Conservation (phyloP, 2,113 vertebrate genomes). For the Galbula dea region DNA sequence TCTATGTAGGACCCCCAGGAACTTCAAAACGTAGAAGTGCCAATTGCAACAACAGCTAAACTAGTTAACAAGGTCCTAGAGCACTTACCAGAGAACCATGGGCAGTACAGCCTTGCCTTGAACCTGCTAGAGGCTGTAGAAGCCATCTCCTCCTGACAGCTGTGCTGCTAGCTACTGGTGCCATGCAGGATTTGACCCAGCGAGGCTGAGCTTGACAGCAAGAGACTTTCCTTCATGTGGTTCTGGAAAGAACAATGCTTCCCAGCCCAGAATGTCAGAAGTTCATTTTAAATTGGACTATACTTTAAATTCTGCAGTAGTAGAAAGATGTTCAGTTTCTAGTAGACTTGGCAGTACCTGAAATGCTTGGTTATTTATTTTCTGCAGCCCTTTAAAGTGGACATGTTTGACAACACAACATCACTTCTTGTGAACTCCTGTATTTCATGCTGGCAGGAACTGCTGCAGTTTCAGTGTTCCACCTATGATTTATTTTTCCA, state of each 20-base stretch:
- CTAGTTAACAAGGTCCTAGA: conserved; percentile 88
- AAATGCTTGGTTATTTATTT: conserved; percentile 66
- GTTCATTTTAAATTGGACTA: conserved; percentile 41
- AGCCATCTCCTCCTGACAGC: conserved; percentile 65
- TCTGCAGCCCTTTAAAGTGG: conserved; percentile 44
- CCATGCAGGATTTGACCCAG: neutral
- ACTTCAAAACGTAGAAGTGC: conserved; percentile 83
- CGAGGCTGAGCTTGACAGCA: neutral
- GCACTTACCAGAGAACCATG: conserved; percentile 91
- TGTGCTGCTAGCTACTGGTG: neutral
- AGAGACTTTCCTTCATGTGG: neutral
- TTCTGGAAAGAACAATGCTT: conserved; percentile 17
- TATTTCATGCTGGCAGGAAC: conserved; percentile 39
- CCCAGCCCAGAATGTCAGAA: neutral
- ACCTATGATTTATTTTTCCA: neutral
- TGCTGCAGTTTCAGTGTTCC: conserved; percentile 19
- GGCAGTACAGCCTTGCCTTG: conserved; percentile 89
- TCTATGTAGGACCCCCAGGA: conserved; percentile 86
- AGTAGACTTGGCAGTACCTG: conserved; percentile 45
- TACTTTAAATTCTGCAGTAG: conserved; percentile 45
- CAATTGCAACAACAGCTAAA: conserved; percentile 80
- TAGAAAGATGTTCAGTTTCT: conserved; percentile 14
- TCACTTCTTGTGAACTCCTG: conserved; percentile 30
- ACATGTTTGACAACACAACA: conserved; percentile 34
- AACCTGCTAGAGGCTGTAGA: conserved; percentile 91